Evolutionary conservation across 2,797 vertebrate genomes (phyloP), one percentile per base, ranked within the genome.

Genomic region (Microctenopoma stevenorrisi): DNA sequence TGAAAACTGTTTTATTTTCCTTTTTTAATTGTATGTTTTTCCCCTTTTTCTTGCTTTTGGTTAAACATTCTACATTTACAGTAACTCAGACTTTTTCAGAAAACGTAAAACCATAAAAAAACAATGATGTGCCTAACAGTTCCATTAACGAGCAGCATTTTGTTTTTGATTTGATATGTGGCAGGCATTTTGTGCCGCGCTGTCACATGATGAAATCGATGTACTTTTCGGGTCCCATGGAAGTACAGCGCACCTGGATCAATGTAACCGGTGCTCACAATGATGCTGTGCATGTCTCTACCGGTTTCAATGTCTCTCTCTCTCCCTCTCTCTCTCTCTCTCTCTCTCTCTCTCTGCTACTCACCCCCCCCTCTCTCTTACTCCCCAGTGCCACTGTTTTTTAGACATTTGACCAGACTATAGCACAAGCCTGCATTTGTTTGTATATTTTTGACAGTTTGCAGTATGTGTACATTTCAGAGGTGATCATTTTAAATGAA

Each of bases 401-500:
- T 93, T 94, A 93, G 90, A 94, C 92, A 93, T 94, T 91, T 93
- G 92, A 92, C 90, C 92, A 94, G 92, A 94, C 87, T 94, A 95
- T 94, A 95, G 94, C 94, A 95, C 94, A 95, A 95, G 92, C 93
- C 93, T 94, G 93, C 92, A 93, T 95, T 93, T 90, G 91, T 95
- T 93, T 94, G 92, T 95, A 94, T 94, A 94, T 94, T 94, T 95
- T 95, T 94, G 93, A 95, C 92, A 93, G 92, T 94, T 94, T 95
- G 93, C 94, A 94, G 93, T 94, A 93, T 91, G 91, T 95, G 93
- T 94, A 94, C 92, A 94, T 95, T 48, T 94, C 90, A 94, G 92
- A 95, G 91, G 91, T 94, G 92, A 94, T 89, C 92, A 93, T 94
- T 95, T 94, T 93, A 93, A 93, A 94, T 81, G 87, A 94, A 93